These are phyloP conservation scores for Pipistrellus pygmaeus DNA, from an alignment of 2,797 vertebrate species.

Conservation along the genomic window DNA sequence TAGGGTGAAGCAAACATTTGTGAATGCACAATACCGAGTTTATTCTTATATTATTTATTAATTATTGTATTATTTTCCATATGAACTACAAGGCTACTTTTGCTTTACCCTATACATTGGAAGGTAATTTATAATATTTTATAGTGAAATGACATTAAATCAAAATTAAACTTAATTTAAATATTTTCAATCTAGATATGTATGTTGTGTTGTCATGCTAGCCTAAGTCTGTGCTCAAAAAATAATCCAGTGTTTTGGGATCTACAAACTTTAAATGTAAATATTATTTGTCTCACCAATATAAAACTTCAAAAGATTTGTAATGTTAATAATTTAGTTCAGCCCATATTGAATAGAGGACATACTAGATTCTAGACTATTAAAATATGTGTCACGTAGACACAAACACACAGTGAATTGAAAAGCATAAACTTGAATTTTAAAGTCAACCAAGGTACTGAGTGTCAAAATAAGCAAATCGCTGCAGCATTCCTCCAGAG, in stretches of 20 bases:
- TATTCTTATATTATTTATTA: neutral
- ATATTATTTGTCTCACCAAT: neutral
- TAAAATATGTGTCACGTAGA: neutral
- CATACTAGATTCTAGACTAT: neutral
- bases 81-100: neutral
- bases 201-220: neutral
- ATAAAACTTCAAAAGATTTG: conserved; percentile 54
- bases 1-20: neutral
- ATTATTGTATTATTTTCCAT: neutral
- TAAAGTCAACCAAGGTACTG: conserved; percentile 79
- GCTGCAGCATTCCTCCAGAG: conserved; percentile 82
- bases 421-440: conserved; percentile 28
- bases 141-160: conserved; percentile 14
- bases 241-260: neutral
- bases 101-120: neutral
- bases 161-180: conserved; percentile 51
- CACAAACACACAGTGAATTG: neutral
- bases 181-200: neutral
- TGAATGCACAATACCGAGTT: neutral
- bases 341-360: neutral
- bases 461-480: conserved; percentile 86
- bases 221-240: neutral
- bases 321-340: conserved; percentile 43
- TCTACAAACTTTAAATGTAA: conserved; percentile 28
- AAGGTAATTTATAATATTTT: neutral